These are phyloP conservation scores for Crotalus tigris DNA, from an alignment of 2,113 vertebrate genomes.

Conservation along the genomic window DNA sequence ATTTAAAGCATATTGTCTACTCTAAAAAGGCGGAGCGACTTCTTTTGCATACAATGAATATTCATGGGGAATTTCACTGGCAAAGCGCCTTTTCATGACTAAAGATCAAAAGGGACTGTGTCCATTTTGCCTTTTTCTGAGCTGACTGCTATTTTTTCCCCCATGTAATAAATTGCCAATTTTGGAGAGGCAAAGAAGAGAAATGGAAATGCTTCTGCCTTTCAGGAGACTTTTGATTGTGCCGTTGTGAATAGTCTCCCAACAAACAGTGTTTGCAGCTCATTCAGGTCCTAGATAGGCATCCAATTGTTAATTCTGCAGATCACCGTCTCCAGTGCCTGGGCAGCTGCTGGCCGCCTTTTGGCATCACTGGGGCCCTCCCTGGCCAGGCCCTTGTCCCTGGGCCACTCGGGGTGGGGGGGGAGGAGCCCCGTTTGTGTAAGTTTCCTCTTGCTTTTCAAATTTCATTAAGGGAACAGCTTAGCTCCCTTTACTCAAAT, in stretches of 20 bases:
- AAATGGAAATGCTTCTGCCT: conserved; percentile 70
- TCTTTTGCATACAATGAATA: conserved; percentile 72
- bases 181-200: conserved; percentile 69
- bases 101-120: conserved; percentile 72
- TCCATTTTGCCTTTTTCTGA: conserved; percentile 70
- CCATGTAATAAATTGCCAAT: conserved; percentile 74
- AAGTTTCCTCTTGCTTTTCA: conserved; percentile 48
- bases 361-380: conserved; percentile 61
- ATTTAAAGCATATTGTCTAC: conserved; percentile 56
- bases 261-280: conserved; percentile 69
- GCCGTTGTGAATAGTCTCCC: conserved; percentile 69
- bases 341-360: conserved; percentile 70
- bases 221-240: conserved; percentile 69
- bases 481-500: conserved; percentile 48
- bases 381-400: conserved; percentile 43
- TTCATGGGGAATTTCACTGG: conserved; percentile 70
- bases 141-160: conserved; percentile 68
- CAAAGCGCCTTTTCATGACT: conserved; percentile 66
- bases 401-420: conserved; percentile 44
- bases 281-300: conserved; percentile 66
- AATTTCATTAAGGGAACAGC: conserved; percentile 58
- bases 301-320: conserved; percentile 71
- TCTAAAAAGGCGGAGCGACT: conserved; percentile 53
- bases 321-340: conserved; percentile 69
- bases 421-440: conserved; percentile 50